A percentile compares a stretch with the other conserved stretches of the same genome.
These are phyloP conservation scores for Phylloscopus trochiloides DNA, from an alignment of 2,113 vertebrate species.

Conservation along the genomic window DNA sequence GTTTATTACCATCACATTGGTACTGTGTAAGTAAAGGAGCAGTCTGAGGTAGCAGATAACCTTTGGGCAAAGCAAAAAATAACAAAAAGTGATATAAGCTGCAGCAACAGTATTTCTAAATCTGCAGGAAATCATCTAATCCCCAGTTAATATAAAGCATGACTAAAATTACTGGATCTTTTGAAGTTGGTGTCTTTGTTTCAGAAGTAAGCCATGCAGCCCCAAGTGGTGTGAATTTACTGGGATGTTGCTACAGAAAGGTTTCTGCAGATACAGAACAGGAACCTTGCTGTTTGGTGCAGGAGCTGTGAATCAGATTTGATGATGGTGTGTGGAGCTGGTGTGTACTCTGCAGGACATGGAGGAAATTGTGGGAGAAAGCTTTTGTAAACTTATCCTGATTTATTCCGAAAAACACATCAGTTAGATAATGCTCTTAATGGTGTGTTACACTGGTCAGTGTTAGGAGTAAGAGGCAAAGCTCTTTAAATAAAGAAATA, in stretches of 20 bases:
- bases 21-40: background rate
- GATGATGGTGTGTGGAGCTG: background rate
- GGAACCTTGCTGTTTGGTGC: background rate
- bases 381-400: background rate
- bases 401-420: background rate
- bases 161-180: background rate
- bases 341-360: background rate
- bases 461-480: background rate
- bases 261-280: background rate
- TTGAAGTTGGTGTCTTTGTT: background rate
- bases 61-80: background rate
- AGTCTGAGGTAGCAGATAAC: background rate
- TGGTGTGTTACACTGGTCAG: background rate
- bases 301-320: background rate
- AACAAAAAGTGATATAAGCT: background rate
- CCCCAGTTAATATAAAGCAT: background rate
- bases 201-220: background rate
- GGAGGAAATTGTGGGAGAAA: background rate
- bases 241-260: background rate
- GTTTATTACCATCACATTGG: rapidly evolving
- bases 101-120: background rate
- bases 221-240: background rate
- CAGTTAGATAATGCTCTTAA: rapidly evolving
- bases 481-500: background rate
- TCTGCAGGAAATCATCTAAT: background rate